phyloP scores from a whole-genome alignment of 2,888 invertebrate genomes.

The Dolomedes plantarius region DNA sequence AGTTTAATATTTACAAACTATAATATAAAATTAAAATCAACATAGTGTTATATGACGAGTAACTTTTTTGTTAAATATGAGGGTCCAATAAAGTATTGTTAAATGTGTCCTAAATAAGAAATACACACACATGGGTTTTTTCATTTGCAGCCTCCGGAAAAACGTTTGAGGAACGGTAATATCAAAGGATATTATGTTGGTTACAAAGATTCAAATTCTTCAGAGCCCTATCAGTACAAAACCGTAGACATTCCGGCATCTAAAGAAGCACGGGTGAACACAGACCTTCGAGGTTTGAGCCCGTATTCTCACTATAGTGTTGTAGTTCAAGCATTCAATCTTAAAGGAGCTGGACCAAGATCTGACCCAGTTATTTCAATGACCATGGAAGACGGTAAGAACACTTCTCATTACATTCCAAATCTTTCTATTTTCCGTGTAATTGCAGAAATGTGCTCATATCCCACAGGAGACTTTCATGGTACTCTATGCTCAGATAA shows the following conservation, averaged over 20 bases:
- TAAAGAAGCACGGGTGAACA: slow-evolving; percentile 21
- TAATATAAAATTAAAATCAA: too few relatives aligned
- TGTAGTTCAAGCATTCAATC: slow-evolving; percentile 76
- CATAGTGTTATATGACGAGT: too few relatives aligned
- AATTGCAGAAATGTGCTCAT: too few relatives aligned
- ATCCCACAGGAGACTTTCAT: too few relatives aligned
- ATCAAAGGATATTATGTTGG: slow-evolving; percentile 78
- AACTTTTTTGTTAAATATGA: too few relatives aligned
- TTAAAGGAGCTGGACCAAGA: slow-evolving; percentile 76
- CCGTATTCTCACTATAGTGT: slow-evolving; percentile 62
- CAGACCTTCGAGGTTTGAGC: slow-evolving; percentile 52
- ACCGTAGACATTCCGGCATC: slow-evolving; percentile 73
- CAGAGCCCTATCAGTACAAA: slow-evolving; percentile 76
- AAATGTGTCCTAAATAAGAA: too few relatives aligned
- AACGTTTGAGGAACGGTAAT: slow-evolving; percentile 75
- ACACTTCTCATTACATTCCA: neutral
- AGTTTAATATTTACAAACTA: too few relatives aligned
- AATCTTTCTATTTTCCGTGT: neutral
- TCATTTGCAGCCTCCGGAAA: slow-evolving; percentile 57
- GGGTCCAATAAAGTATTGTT: too few relatives aligned
- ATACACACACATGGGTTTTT: too few relatives aligned
- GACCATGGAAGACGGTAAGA: slow-evolving; percentile 76
- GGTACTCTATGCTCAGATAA: too few relatives aligned
- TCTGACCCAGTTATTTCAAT: slow-evolving; percentile 75
- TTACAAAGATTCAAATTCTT: slow-evolving; percentile 76